Conservation (phyloP, 2,113 vertebrate genomes). For the Pelodiscus sinensis region DNA sequence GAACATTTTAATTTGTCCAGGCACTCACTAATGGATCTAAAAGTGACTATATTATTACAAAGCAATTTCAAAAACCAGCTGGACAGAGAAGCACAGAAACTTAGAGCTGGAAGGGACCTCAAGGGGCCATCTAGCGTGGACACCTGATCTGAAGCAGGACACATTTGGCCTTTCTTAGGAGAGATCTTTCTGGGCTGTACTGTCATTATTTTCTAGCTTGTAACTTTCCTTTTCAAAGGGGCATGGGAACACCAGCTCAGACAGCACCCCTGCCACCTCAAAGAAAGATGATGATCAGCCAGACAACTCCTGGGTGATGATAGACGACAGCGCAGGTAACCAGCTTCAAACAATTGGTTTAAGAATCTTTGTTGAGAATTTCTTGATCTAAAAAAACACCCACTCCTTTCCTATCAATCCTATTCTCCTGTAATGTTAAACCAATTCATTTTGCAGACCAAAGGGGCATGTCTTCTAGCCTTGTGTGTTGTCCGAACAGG, state of each 20-base stretch:
- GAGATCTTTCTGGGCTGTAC: neutral
- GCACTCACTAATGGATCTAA: too few species aligned
- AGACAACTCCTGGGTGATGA: rapidly evolving
- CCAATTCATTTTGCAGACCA: neutral
- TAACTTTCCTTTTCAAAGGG: neutral
- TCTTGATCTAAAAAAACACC: neutral
- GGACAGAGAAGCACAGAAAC: neutral
- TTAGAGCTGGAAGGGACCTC: neutral
- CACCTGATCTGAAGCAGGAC: neutral
- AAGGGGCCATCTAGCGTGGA: neutral
- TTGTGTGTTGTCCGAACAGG: neutral
- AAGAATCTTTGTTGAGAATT: neutral
- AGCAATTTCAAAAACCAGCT: too few species aligned
- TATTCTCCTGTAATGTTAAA: neutral
- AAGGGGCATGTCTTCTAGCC: neutral
- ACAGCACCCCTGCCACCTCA: neutral
- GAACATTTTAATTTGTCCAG: too few species aligned
- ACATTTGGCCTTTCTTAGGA: neutral
- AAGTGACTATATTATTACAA: too few species aligned
- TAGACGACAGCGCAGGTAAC: neutral
- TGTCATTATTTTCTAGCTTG: neutral
- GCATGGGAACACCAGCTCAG: neutral
- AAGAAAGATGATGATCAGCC: neutral
- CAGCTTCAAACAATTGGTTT: neutral
- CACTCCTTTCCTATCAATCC: neutral